These are phyloP conservation scores for Stratiomys singularior DNA, from an alignment of 2,888 invertebrate genomes.

Conservation along the genomic window DNA sequence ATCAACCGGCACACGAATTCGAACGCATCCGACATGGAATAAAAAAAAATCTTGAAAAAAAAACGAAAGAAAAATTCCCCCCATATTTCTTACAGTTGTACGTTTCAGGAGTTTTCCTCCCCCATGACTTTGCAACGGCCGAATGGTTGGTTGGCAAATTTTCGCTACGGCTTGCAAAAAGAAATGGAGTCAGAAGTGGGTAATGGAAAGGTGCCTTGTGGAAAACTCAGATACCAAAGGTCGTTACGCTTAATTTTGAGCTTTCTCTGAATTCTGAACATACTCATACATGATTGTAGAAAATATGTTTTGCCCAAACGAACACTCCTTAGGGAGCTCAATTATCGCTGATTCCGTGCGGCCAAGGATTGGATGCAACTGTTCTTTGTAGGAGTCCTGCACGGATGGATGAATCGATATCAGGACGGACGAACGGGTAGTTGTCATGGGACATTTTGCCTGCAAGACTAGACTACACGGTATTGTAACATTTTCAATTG, in stretches of 20 bases:
- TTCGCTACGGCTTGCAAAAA: background rate
- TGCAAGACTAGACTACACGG: background rate
- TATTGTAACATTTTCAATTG: conserved; percentile 18
- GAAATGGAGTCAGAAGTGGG: background rate
- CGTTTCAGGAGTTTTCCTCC: conserved; percentile 12
- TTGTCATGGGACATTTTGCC: background rate
- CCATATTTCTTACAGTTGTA: conserved; percentile 10
- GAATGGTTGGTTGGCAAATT: background rate
- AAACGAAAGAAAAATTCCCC: background rate
- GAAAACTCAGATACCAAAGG: background rate
- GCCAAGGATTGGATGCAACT: background rate
- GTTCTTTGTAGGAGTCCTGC: background rate
- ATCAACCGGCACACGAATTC: conserved; percentile 1
- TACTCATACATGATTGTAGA: background rate
- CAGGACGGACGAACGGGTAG: too few species aligned
- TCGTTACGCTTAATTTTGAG: conserved; percentile 10
- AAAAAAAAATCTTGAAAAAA: too few species aligned
- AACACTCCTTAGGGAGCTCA: conserved; percentile 17
- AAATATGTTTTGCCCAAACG: background rate
- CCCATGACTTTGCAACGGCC: background rate
- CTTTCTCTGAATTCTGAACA: background rate
- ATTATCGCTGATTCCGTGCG: background rate
- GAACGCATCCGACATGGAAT: background rate
- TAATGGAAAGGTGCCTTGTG: background rate
- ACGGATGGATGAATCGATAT: too few species aligned